These are phyloP conservation scores for Heliothis peltigera DNA, from an alignment of 2,888 invertebrate species.

Conservation along the genomic window DNA sequence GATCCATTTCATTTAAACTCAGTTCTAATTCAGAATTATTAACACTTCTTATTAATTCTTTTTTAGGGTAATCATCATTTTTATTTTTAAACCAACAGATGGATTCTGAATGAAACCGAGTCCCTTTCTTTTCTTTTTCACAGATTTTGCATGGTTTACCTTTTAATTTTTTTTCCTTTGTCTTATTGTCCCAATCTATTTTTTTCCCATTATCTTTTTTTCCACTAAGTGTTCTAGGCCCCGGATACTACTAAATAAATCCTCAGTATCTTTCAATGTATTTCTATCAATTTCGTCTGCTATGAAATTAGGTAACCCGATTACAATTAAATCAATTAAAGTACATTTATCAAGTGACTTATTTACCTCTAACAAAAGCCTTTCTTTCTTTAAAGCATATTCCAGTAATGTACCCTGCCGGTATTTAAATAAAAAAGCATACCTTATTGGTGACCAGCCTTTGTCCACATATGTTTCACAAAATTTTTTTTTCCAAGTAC, in stretches of 20 bases:
- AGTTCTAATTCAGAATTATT: no score
- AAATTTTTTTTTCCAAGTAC: not conserved
- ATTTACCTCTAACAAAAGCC: not conserved
- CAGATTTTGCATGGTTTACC: no score
- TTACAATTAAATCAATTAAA: conserved; percentile 3
- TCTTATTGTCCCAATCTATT: no score
- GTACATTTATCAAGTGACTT: not conserved
- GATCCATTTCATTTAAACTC: no score
- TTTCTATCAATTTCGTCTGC: conserved; percentile 5
- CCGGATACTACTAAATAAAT: not conserved
- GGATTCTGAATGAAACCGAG: no score
- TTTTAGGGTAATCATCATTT: no score
- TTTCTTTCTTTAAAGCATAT: conserved; percentile 11
- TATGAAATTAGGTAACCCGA: not conserved
- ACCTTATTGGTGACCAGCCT: conserved; percentile 5
- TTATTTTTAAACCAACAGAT: no score
- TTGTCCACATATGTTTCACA: conserved; percentile 4
- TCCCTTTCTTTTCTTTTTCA: no score
- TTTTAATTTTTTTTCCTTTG: no score
- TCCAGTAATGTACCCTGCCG: not conserved
- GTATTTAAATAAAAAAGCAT: conserved; percentile 4
- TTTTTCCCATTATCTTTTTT: no score
- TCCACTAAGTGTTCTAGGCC: not conserved
- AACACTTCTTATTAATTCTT: no score
- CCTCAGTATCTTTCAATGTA: not conserved